Evolutionary conservation across 2,888 invertebrate species (phyloP).

Genomic region (Microctonus brassicae): DNA sequence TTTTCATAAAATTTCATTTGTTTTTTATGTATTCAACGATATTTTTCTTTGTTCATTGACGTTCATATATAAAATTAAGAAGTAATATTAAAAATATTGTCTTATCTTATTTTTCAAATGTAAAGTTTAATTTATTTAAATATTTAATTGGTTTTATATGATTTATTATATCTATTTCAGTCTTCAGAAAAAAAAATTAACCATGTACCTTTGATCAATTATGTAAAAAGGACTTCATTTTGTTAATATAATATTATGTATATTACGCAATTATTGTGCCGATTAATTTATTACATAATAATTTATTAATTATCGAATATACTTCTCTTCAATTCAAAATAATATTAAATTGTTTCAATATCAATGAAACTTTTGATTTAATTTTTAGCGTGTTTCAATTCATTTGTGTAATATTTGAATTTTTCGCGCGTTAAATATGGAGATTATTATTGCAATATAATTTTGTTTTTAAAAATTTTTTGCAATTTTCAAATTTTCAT

Average conservation of each 20-base stretch:
- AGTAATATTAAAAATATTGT: no score
- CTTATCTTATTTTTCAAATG: no score
- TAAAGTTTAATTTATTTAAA: no score
- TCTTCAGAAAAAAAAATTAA: background rate
- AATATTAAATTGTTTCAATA: background rate
- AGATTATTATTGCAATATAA: no score
- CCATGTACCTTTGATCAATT: constrained; percentile 3
- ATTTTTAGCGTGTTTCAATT: no score
- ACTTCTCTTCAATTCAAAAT: background rate
- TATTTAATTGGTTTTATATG: background rate
- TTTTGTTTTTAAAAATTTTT: no score
- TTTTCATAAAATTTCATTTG: background rate
- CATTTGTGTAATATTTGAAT: no score
- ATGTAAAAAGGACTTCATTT: constrained; percentile 7
- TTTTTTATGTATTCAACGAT: background rate
- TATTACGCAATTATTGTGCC: background rate
- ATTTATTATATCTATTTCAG: background rate
- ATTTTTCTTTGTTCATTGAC: background rate
- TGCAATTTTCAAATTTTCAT: no score
- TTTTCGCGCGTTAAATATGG: no score
- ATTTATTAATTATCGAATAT: no score
- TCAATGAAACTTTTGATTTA: background rate
- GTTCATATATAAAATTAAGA: background rate
- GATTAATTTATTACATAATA: background rate
- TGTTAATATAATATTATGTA: background rate